Evolutionary conservation across 2,113 vertebrate species (phyloP), one percentile per base, ranked within the genome.

Genomic region (Triplophysa siluroides): DNA sequence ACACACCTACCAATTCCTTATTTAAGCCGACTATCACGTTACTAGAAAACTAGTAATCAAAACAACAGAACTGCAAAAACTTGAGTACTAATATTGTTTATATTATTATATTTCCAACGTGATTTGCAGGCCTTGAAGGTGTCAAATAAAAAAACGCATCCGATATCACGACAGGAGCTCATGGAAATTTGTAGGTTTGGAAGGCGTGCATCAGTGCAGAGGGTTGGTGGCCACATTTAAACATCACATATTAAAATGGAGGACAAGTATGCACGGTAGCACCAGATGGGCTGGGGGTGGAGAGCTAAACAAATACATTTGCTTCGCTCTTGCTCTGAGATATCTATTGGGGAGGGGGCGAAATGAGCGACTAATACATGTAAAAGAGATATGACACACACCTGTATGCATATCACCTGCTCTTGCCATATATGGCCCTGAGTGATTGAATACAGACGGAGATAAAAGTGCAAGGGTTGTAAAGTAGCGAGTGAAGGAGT

Each of bases 391-490:
- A 64, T 65, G 50, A 45, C 73, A 85, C 77, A 83, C 86, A 85
- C 78, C 87, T 86, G 85, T 86, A 85, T 85, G 81, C 73, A 86
- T 68, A 86, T 84, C 66, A 45, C 33, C 24, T 64, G 75, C 60
- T 24, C 23, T 84, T 56, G 52, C 86, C 87, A 86, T 87, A 87
- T 87, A 88, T 83, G 74, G 81, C 75, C 54, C 73, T 82, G 79
- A 79, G 43, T 80, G 76, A 81, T 77, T 81, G 81, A 63, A 81
- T 63, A 78, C 61, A 79, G 72, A 33, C 33, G 68, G 80, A 83
- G 78, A 80, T 85, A 87, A 75, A 87, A 87, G 86, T 88, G 71
- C 87, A 88, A 71, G 69, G 78, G 83, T 77, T 84, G 80, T 86
- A 86, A 86, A 78, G 67, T 45, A 43, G 74, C 62, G 73, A 80